phyloP scores from a whole-genome alignment of 1,140 invertebrate genomes.

The Vollenhovia emeryi region DNA sequence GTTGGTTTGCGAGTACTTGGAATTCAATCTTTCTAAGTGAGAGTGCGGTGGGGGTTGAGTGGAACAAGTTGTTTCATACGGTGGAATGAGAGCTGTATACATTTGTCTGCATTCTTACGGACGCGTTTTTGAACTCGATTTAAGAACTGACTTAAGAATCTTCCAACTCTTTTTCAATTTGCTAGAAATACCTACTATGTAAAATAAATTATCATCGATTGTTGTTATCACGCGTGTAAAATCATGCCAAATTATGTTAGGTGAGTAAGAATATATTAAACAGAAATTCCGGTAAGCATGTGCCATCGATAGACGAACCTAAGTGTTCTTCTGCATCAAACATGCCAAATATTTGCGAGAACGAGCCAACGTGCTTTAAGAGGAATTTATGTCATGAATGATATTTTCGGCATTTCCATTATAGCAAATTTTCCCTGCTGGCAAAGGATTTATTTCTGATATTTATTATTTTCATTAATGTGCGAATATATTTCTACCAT shows the following conservation, averaged over 20 bases:
- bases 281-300: not conserved
- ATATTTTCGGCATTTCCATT: slow-evolving; percentile 23
- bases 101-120: not conserved
- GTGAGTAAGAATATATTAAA: slow-evolving; percentile 4
- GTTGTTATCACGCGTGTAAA: not conserved
- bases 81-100: not conserved
- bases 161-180: not conserved
- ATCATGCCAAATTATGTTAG: not conserved
- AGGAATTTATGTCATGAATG: slow-evolving; percentile 23
- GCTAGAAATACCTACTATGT: not conserved
- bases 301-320: not conserved
- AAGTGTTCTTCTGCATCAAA: slow-evolving; percentile 15
- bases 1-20: slow-evolving; percentile 18
- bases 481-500: not conserved
- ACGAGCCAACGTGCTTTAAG: not conserved
- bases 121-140: not conserved
- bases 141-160: slow-evolving; percentile 13
- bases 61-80: slow-evolving; percentile 58
- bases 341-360: slow-evolving; percentile 25
- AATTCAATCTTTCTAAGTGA: slow-evolving; percentile 70
- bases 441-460: not conserved
- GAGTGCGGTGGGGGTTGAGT: slow-evolving; percentile 13
- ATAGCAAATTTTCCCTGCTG: not conserved
- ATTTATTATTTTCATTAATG: slow-evolving; percentile 15
- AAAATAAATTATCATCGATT: not conserved